These are phyloP conservation scores for Apotomis betuletana DNA, from an alignment of 2,888 invertebrate genomes.

Conservation along the genomic window DNA sequence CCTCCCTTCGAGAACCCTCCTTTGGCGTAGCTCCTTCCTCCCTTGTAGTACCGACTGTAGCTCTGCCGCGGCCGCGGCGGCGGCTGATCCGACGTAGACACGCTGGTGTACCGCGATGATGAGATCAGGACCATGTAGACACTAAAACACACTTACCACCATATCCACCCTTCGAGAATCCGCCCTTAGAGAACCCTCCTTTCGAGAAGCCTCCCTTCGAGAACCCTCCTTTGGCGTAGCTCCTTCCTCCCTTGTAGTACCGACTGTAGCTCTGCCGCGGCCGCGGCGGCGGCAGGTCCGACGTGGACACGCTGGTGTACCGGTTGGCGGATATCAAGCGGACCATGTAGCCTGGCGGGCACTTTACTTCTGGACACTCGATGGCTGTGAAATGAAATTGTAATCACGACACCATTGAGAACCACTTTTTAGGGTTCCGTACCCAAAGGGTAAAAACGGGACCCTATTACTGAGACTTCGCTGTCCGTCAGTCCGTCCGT, in stretches of 20 bases:
- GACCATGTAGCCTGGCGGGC: constrained; percentile 85
- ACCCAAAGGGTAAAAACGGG: too few relatives aligned
- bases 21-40: constrained; percentile 50
- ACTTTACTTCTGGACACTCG: constrained; percentile 81
- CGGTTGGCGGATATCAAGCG: constrained; percentile 65
- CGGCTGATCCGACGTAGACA: constrained; percentile 85
- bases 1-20: constrained; percentile 58
- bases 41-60: constrained; percentile 67
- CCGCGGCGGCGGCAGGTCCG: constrained; percentile 74
- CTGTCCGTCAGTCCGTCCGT: too few relatives aligned
- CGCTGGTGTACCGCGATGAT: constrained; percentile 83
- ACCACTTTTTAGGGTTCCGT: background rate
- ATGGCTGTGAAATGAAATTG: constrained; percentile 54
- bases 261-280: constrained; percentile 70
- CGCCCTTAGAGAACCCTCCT: constrained; percentile 48
- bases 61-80: constrained; percentile 66
- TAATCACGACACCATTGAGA: background rate
- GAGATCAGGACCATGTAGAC: constrained; percentile 53
- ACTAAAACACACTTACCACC: constrained; percentile 5
- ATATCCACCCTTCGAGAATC: constrained; percentile 52
- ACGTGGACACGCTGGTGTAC: constrained; percentile 88
- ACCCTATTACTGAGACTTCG: too few relatives aligned
- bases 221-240: constrained; percentile 55
- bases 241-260: constrained; percentile 60
- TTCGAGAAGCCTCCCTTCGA: constrained; percentile 62